These are phyloP conservation scores for Gymnarchus niloticus DNA, from an alignment of 2,113 vertebrate genomes.

Conservation along the genomic window DNA sequence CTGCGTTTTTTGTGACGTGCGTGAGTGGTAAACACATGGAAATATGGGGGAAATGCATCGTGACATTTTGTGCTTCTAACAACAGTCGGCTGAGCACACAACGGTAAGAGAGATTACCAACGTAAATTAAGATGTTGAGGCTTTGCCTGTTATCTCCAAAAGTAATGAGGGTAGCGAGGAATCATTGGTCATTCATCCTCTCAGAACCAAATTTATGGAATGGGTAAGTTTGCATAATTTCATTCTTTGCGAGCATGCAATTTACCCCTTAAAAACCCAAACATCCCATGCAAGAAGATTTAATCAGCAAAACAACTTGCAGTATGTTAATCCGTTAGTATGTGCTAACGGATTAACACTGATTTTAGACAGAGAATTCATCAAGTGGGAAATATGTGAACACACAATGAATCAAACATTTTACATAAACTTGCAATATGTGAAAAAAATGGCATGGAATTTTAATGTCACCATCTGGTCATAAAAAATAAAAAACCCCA, in stretches of 20 bases:
- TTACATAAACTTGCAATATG: background rate
- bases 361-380: slow-evolving; percentile 1
- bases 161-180: background rate
- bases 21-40: too few relatives aligned
- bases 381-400: background rate
- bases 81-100: background rate
- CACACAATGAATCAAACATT: background rate
- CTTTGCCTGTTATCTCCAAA: background rate
- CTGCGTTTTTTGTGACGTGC: background rate
- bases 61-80: background rate
- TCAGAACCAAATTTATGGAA: slow-evolving; percentile 2
- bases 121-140: background rate
- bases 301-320: slow-evolving; percentile 2
- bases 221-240: slow-evolving; percentile 2
- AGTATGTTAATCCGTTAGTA: background rate
- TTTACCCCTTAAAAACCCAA: background rate
- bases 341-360: background rate
- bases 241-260: background rate
- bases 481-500: too few relatives aligned
- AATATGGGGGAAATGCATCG: background rate
- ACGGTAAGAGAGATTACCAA: background rate
- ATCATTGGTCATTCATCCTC: background rate
- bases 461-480: background rate
- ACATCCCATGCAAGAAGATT: background rate
- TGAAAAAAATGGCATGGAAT: background rate